Percentiles rank a stretch among this genome's conserved stretches.
Evolutionary conservation across 2,888 invertebrate species (phyloP).

Genomic region (Xylota segnis): DNA sequence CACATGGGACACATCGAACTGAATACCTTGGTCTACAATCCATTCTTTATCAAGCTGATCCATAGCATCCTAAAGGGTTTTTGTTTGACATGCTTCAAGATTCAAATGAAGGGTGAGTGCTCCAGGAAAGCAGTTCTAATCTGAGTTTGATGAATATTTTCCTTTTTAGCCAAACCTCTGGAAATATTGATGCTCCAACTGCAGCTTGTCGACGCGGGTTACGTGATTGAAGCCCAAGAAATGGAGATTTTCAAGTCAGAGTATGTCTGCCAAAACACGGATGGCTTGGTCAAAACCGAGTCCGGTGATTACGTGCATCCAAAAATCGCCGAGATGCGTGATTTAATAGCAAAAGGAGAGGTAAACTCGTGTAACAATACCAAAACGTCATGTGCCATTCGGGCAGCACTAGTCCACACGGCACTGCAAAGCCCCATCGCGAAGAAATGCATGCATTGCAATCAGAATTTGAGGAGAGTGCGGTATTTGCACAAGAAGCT

Average conservation of each 20-base stretch:
- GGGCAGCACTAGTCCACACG: slow-evolving; percentile 81
- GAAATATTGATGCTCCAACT: slow-evolving; percentile 86
- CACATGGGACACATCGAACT: slow-evolving; percentile 98
- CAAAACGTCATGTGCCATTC: slow-evolving; percentile 82
- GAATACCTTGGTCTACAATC: slow-evolving; percentile 95
- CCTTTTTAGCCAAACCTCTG: slow-evolving; percentile 82
- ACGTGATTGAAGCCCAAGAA: slow-evolving; percentile 89
- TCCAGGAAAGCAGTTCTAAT: background rate
- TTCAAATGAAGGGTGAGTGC: slow-evolving; percentile 87
- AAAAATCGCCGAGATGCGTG: slow-evolving; percentile 85
- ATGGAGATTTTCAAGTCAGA: slow-evolving; percentile 85
- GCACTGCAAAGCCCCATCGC: slow-evolving; percentile 79
- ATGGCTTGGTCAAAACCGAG: slow-evolving; percentile 79
- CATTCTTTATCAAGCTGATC: slow-evolving; percentile 92
- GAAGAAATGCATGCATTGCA: slow-evolving; percentile 82
- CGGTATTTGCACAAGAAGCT: slow-evolving; percentile 82
- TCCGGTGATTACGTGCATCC: slow-evolving; percentile 84
- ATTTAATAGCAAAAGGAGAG: slow-evolving; percentile 81
- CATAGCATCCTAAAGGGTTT: slow-evolving; percentile 88
- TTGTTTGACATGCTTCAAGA: slow-evolving; percentile 89
- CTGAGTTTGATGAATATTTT: background rate
- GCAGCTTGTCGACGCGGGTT: slow-evolving; percentile 91
- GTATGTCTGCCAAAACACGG: slow-evolving; percentile 80
- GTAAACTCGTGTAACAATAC: slow-evolving; percentile 78
- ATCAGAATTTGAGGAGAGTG: slow-evolving; percentile 79